Conservation (phyloP, 2,113 vertebrate genomes). For the Artemisiospiza belli region DNA sequence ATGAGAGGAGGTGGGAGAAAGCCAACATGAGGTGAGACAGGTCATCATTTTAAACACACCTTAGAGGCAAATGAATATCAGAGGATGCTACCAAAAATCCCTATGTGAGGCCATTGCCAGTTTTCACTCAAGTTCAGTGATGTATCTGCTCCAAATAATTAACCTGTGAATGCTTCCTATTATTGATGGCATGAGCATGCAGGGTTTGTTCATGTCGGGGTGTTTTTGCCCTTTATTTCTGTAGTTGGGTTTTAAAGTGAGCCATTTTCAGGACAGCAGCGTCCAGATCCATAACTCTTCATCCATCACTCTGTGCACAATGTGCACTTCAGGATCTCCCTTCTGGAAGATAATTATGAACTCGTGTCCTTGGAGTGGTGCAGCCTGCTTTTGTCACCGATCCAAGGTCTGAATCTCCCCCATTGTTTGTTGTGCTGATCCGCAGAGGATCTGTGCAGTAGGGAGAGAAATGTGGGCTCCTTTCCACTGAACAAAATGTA, state of each 20-base stretch:
- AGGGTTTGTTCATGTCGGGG: background rate
- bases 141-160: background rate
- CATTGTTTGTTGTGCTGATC: background rate
- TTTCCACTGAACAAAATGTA: background rate
- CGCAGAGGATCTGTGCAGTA: background rate
- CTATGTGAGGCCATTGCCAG: fast-evolving
- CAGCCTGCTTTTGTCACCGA: background rate
- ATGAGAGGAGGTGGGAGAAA: background rate
- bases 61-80: background rate
- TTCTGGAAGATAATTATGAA: background rate
- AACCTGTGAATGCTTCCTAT: background rate
- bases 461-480: background rate
- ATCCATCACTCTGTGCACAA: too few species aligned
- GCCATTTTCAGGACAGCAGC: background rate
- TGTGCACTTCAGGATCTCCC: background rate
- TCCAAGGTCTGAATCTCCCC: background rate
- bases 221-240: background rate
- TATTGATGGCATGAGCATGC: background rate
- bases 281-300: background rate
- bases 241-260: background rate
- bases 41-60: background rate
- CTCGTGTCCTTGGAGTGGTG: background rate
- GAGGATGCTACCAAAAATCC: background rate
- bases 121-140: background rate
- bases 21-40: background rate